phyloP scores from a whole-genome alignment of 2,797 vertebrate genomes.

The Pseudocheirus occidentalis region DNA sequence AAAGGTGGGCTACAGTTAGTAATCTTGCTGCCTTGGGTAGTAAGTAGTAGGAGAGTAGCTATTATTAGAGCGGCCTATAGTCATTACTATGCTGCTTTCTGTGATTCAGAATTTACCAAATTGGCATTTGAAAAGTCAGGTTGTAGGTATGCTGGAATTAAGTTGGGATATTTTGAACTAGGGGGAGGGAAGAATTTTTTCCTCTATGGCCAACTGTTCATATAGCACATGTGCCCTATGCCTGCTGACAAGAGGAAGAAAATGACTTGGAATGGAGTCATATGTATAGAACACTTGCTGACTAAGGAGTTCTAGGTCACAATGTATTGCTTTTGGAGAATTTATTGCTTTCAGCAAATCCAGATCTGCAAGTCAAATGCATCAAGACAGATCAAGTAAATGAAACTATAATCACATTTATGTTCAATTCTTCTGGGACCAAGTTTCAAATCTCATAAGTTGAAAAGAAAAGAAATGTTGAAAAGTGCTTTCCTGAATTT shows the following conservation, averaged over 20 bases:
- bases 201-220: neutral
- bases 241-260: constrained; percentile 27
- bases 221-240: neutral
- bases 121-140: constrained; percentile 47
- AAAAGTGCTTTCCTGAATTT: constrained; percentile 43
- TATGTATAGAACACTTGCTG: constrained; percentile 8
- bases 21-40: constrained; percentile 16
- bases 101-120: constrained; percentile 47
- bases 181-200: neutral
- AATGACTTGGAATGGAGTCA: constrained; percentile 4
- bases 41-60: constrained; percentile 25
- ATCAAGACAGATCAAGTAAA: constrained; percentile 1
- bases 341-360: constrained; percentile 11
- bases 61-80: constrained; percentile 28
- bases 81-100: constrained; percentile 42
- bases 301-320: constrained; percentile 1
- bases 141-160: constrained; percentile 21
- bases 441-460: constrained; percentile 32
- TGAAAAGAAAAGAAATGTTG: constrained; percentile 29
- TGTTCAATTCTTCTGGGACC: constrained; percentile 19
- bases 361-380: constrained; percentile 1
- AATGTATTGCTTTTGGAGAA: constrained; percentile 20
- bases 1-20: neutral
- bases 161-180: neutral
- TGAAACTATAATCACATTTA: neutral